Conservation (phyloP, 2,888 invertebrate genomes). For the Acronicta alni region DNA sequence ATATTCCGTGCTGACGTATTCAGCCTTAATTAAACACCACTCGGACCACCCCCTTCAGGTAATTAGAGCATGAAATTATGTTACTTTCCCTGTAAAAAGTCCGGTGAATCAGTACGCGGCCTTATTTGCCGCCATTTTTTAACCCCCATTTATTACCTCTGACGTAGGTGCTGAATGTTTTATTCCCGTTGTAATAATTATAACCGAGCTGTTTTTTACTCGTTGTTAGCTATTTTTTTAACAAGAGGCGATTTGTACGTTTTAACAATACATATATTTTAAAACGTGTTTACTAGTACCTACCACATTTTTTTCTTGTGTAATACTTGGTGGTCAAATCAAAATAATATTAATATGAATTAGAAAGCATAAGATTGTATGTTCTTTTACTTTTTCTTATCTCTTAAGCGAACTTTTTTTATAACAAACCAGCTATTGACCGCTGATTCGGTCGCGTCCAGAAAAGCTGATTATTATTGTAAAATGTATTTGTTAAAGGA, state of each 20-base stretch:
- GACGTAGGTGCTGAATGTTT: conserved; percentile 20
- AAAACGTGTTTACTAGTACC: too few relatives aligned
- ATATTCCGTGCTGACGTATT: conserved; percentile 14
- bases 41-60: conserved; percentile 12
- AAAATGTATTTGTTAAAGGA: too few relatives aligned
- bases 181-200: conserved; percentile 33
- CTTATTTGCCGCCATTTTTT: conserved; percentile 22
- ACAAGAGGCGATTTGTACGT: conserved; percentile 1
- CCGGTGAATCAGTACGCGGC: conserved; percentile 8
- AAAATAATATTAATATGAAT: too few relatives aligned
- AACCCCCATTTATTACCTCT: conserved; percentile 22
- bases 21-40: conserved; percentile 32
- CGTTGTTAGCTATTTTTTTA: conserved; percentile 17
- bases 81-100: conserved; percentile 32
- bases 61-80: conserved; percentile 20
- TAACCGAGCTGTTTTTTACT: conserved; percentile 9
- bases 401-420: too few relatives aligned
- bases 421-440: too few relatives aligned
- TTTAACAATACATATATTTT: background rate
- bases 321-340: too few relatives aligned
- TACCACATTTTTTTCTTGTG: too few relatives aligned
- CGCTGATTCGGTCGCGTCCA: too few relatives aligned
- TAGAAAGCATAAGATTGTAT: too few relatives aligned
- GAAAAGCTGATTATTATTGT: too few relatives aligned
- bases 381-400: too few relatives aligned